Evolutionary conservation across 2,888 invertebrate genomes (phyloP).

Genomic region (Synergus gifuensis): DNA sequence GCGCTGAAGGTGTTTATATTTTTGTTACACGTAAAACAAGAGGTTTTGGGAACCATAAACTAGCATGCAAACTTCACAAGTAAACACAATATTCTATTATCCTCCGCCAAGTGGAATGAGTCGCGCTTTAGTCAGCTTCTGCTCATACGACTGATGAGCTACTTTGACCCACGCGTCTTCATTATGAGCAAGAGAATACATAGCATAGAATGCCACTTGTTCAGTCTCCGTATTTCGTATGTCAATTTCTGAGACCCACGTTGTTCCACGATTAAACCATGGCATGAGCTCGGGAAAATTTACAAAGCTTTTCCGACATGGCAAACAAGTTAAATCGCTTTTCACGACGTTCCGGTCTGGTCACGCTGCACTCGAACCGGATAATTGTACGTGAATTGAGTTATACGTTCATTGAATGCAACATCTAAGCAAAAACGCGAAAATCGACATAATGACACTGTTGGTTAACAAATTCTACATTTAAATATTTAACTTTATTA

Average conservation of each 20-base stretch:
- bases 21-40: conserved; percentile 67
- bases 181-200: neutral
- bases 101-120: conserved; percentile 52
- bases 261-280: neutral
- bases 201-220: neutral
- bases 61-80: conserved; percentile 73
- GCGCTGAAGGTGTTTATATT: conserved; percentile 72
- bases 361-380: conserved; percentile 10
- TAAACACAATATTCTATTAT: conserved; percentile 75
- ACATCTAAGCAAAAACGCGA: neutral
- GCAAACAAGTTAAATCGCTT: conserved; percentile 40
- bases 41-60: conserved; percentile 61
- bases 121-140: conserved; percentile 5
- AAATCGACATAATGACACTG: neutral
- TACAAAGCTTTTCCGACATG: conserved; percentile 55
- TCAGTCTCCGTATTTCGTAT: neutral
- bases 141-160: neutral
- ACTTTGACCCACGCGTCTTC: neutral
- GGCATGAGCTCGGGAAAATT: conserved; percentile 46
- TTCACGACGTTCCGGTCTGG: conserved; percentile 30
- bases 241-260: conserved; percentile 1
- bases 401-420: neutral
- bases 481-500: neutral
- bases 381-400: conserved; percentile 4
- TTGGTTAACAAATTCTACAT: neutral